These are phyloP conservation scores for Ctenopoma kingsleyae DNA, from an alignment of 2,797 vertebrate genomes.

Conservation along the genomic window DNA sequence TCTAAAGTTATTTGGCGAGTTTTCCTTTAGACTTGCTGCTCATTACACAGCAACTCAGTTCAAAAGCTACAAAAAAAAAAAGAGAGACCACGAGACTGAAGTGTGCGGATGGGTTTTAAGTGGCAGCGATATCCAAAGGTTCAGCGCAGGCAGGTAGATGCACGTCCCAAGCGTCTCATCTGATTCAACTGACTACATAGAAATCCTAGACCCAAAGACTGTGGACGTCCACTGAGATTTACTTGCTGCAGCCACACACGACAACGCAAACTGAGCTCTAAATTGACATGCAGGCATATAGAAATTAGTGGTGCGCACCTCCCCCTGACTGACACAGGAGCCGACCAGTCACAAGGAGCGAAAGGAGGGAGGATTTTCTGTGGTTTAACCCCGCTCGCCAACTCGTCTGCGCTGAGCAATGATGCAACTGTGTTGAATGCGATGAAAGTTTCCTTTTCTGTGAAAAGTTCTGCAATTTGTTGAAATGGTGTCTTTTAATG, in stretches of 20 bases:
- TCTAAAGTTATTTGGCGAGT: slow-evolving; percentile 34
- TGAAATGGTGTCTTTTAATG: background rate
- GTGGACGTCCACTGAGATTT: slow-evolving; percentile 19
- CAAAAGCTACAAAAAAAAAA: background rate
- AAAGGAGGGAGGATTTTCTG: slow-evolving; percentile 73
- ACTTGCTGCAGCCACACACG: slow-evolving; percentile 62
- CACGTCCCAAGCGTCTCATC: slow-evolving; percentile 42
- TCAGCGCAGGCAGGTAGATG: slow-evolving; percentile 44
- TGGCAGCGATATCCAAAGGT: slow-evolving; percentile 43
- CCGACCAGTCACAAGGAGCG: slow-evolving; percentile 78
- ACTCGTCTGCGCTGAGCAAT: slow-evolving; percentile 72
- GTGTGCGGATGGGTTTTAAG: slow-evolving; percentile 39
- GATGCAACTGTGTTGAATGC: slow-evolving; percentile 48
- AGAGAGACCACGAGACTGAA: slow-evolving; percentile 35
- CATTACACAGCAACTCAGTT: slow-evolving; percentile 31
- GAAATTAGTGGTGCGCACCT: slow-evolving; percentile 79
- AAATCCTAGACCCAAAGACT: slow-evolving; percentile 34
- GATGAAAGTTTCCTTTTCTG: slow-evolving; percentile 37
- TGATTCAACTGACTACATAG: background rate
- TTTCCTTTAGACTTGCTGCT: slow-evolving; percentile 12
- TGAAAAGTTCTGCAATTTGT: background rate
- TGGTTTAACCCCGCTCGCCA: slow-evolving; percentile 41
- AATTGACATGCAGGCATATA: slow-evolving; percentile 81
- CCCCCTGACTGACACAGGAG: slow-evolving; percentile 76
- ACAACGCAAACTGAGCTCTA: slow-evolving; percentile 75